phyloP scores from a whole-genome alignment of 1,140 invertebrate genomes.

The Hyposmocoma kahamanoa region DNA sequence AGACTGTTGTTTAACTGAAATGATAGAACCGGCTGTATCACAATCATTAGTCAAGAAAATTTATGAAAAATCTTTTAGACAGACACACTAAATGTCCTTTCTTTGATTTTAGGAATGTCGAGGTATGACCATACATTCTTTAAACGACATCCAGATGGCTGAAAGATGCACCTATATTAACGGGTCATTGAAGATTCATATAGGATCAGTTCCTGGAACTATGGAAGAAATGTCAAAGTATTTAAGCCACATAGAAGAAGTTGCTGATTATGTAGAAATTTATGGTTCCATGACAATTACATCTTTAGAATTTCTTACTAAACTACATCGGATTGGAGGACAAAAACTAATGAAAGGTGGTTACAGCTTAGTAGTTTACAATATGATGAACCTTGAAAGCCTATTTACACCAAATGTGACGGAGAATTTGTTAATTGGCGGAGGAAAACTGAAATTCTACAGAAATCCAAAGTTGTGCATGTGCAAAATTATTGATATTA shows the following conservation, averaged over 20 bases:
- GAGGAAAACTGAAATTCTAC: slow-evolving; percentile 81
- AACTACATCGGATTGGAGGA: slow-evolving; percentile 61
- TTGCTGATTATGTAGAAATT: slow-evolving; percentile 84
- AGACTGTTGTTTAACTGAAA: too few species aligned
- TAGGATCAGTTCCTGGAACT: slow-evolving; percentile 62
- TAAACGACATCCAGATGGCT: slow-evolving; percentile 21
- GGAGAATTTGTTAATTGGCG: slow-evolving; percentile 72
- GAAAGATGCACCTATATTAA: slow-evolving; percentile 66
- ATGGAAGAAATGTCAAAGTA: slow-evolving; percentile 82
- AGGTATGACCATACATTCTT: neutral
- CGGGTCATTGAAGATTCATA: slow-evolving; percentile 44
- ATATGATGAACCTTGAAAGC: slow-evolving; percentile 81
- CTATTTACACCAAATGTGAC: slow-evolving; percentile 74
- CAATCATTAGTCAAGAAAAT: too few species aligned
- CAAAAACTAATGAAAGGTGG: slow-evolving; percentile 55
- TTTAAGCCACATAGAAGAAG: slow-evolving; percentile 82
- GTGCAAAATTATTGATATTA: slow-evolving; percentile 77
- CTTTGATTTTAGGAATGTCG: slow-evolving; percentile 54
- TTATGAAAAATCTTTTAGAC: too few species aligned
- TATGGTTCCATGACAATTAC: slow-evolving; percentile 81
- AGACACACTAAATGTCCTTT: too few species aligned
- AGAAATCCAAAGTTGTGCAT: slow-evolving; percentile 85
- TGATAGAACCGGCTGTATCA: too few species aligned
- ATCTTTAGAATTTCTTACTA: slow-evolving; percentile 88
- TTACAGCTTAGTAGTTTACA: slow-evolving; percentile 82